Percentiles rank a stretch among this genome's conserved stretches.
phyloP scores from a whole-genome alignment of 2,888 invertebrate genomes.

The Drosophila austrosaltans region DNA sequence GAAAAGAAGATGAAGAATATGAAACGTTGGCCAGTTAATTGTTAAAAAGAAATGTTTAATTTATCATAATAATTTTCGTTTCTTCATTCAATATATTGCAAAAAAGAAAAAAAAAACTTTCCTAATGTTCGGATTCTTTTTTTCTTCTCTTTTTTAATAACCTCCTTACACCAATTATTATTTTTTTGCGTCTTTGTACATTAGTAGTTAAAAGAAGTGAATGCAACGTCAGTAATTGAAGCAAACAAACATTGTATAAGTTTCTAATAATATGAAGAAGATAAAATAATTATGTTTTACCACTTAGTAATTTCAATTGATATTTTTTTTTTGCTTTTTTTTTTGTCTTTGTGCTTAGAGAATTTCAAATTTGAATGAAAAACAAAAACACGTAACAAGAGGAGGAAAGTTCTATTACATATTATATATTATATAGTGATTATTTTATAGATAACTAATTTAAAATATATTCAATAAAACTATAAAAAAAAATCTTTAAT shows the following conservation, averaged over 20 bases:
- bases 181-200: constrained; percentile 53
- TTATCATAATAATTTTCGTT: constrained; percentile 42
- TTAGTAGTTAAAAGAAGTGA: constrained; percentile 58
- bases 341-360: constrained; percentile 34
- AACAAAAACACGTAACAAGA: constrained; percentile 43
- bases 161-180: constrained; percentile 36
- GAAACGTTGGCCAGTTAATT: constrained; percentile 42
- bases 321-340: constrained; percentile 12
- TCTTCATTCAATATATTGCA: constrained; percentile 33
- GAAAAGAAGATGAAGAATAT: constrained; percentile 6
- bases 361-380: constrained; percentile 23
- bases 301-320: constrained; percentile 42
- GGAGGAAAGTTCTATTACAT: constrained; percentile 59
- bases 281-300: constrained; percentile 33
- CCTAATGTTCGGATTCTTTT: constrained; percentile 39
- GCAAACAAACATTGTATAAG: constrained; percentile 14
- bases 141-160: constrained; percentile 53
- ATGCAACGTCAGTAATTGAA: constrained; percentile 25
- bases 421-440: constrained; percentile 64
- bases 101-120: constrained; percentile 13
- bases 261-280: constrained; percentile 7
- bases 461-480: constrained; percentile 73
- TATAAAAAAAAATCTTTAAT: constrained; percentile 41
- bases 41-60: constrained; percentile 50
- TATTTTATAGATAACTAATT: constrained; percentile 76